Evolutionary conservation across 2,888 invertebrate genomes (phyloP).

Genomic region (Drosophila fulvimacula): DNA sequence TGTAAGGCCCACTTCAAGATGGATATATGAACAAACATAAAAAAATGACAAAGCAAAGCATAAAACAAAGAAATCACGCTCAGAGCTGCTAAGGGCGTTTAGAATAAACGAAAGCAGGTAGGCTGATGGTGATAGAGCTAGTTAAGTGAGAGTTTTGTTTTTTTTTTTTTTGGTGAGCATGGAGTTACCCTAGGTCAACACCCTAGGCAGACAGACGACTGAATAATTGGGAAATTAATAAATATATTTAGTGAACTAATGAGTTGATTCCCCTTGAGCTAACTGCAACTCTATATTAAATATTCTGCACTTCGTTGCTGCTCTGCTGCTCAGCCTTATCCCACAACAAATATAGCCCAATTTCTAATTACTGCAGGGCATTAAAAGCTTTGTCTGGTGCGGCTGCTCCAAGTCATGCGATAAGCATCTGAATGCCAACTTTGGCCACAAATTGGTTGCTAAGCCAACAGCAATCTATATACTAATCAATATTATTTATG

Average conservation of each 20-base stretch:
- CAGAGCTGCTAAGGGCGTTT: constrained; percentile 21
- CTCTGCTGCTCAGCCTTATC: no score
- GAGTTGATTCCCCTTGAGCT: neutral
- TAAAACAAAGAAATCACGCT: constrained; percentile 4
- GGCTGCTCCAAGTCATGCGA: constrained; percentile 6
- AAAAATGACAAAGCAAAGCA: constrained; percentile 12
- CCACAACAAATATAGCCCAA: neutral
- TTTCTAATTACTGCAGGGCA: neutral
- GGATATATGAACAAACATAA: constrained; percentile 8
- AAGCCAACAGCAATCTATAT: neutral
- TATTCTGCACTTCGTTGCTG: neutral
- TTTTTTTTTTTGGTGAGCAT: accelerated
- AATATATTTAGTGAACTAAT: neutral
- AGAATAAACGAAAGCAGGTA: neutral
- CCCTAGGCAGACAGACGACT: neutral
- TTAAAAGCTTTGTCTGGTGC: constrained; percentile 6
- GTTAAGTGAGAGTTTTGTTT: neutral
- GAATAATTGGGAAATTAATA: neutral
- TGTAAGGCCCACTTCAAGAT: neutral
- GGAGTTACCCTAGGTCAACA: neutral
- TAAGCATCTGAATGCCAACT: constrained; percentile 6
- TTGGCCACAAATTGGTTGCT: constrained; percentile 6
- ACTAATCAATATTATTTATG: neutral
- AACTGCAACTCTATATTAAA: neutral
- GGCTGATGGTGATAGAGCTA: neutral